phyloP scores from a whole-genome alignment of 2,113 vertebrate genomes.

The Centropristis striata region DNA sequence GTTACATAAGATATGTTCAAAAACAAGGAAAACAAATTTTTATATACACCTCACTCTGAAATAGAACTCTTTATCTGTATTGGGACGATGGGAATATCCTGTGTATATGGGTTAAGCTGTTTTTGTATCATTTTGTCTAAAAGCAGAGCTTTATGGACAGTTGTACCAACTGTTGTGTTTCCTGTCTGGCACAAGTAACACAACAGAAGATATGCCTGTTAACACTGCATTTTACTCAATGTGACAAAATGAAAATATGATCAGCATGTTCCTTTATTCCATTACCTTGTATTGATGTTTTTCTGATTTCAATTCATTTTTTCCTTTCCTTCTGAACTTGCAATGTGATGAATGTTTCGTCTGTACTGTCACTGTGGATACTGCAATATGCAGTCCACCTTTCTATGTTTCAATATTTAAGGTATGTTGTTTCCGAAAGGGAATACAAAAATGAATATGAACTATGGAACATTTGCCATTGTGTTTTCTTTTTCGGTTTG shows the following conservation, averaged over 20 bases:
- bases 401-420: constrained; percentile 59
- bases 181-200: constrained; percentile 51
- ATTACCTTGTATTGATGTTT: constrained; percentile 12
- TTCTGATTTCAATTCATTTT: constrained; percentile 2
- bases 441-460: constrained; percentile 25
- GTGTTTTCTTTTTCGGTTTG: not conserved
- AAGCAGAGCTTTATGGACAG: constrained; percentile 8
- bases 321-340: constrained; percentile 11
- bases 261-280: constrained; percentile 18
- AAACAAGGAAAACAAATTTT: not conserved
- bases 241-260: not conserved
- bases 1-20: not conserved
- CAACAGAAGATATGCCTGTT: constrained; percentile 15
- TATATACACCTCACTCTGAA: not conserved
- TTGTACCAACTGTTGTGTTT: constrained; percentile 38
- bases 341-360: constrained; percentile 24
- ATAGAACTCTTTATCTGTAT: not conserved
- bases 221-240: not conserved
- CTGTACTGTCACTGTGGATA: constrained; percentile 35
- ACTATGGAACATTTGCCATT: not conserved
- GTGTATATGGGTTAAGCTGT: not conserved
- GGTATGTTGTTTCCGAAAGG: constrained; percentile 37
- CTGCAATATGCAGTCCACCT: constrained; percentile 33
- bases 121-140: constrained; percentile 1
- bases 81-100: not conserved